phyloP scores from a whole-genome alignment of 2,113 vertebrate genomes.

The Taurulus bubalis region DNA sequence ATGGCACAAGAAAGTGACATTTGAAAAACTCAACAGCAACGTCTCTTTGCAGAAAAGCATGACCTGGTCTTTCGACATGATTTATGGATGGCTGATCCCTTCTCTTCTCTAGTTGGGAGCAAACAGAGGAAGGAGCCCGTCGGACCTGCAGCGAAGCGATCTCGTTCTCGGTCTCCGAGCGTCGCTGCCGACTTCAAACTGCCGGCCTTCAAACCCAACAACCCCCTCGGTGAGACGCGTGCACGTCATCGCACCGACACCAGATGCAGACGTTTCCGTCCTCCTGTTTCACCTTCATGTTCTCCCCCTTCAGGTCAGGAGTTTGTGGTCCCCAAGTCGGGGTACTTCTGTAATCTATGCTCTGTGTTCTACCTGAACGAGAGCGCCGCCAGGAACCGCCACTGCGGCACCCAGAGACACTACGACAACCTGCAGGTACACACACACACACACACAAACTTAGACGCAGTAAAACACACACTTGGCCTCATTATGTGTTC shows the following conservation, averaged over 20 bases:
- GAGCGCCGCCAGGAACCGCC: constrained; percentile 35
- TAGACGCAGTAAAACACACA: too few species aligned
- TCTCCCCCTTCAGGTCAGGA: constrained; percentile 71
- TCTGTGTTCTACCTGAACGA: constrained; percentile 63
- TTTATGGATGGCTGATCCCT: neutral
- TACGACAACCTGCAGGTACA: constrained; percentile 68
- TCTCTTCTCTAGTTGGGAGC: constrained; percentile 40
- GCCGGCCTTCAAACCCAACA: constrained; percentile 71
- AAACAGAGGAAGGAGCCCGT: constrained; percentile 38
- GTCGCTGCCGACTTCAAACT: constrained; percentile 40
- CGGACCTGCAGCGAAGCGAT: constrained; percentile 59
- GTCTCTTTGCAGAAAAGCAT: too few species aligned
- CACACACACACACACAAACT: neutral
- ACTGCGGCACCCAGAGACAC: constrained; percentile 72
- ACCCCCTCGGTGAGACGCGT: constrained; percentile 72
- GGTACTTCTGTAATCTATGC: constrained; percentile 83
- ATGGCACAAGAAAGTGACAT: too few species aligned
- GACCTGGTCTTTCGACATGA: neutral
- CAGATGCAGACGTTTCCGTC: neutral
- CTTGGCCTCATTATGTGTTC: neutral
- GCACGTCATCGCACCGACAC: fast-evolving
- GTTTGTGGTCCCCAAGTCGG: constrained; percentile 80
- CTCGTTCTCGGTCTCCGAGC: constrained; percentile 56
- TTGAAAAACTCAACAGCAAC: too few species aligned
- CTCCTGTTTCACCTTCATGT: neutral